Conservation (phyloP, 2,888 invertebrate species). For the Iselma pallidipennis region DNA sequence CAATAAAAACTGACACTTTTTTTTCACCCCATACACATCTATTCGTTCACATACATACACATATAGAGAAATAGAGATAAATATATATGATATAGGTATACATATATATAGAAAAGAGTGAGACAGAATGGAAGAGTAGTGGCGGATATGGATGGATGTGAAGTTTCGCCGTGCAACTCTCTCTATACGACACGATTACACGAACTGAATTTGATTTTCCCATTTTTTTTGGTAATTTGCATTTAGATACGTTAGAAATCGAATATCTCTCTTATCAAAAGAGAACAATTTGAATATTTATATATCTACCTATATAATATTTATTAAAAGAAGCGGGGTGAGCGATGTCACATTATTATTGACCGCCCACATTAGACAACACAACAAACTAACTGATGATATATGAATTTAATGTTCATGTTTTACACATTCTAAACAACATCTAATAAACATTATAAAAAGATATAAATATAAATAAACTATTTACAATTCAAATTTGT, state of each 20-base stretch:
- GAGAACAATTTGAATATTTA: slow-evolving; percentile 23
- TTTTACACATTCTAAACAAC: not conserved
- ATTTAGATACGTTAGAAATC: slow-evolving; percentile 37
- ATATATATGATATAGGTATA: not conserved
- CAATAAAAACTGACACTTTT: slow-evolving; percentile 54
- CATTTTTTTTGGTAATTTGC: slow-evolving; percentile 38
- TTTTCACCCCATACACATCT: slow-evolving; percentile 43
- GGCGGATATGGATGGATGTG: not conserved
- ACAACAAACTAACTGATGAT: not conserved
- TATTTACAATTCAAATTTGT: not conserved
- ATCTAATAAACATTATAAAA: not conserved
- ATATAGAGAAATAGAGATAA: slow-evolving; percentile 24
- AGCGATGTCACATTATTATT: not conserved
- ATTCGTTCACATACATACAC: slow-evolving; percentile 33
- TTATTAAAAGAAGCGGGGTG: not conserved
- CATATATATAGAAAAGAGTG: not conserved
- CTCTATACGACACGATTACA: slow-evolving; percentile 32
- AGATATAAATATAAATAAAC: not conserved
- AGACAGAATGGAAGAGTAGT: not conserved
- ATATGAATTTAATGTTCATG: not conserved
- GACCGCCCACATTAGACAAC: not conserved
- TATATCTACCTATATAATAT: too few species aligned
- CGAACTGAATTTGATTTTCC: slow-evolving; percentile 36
- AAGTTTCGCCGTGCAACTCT: not conserved
- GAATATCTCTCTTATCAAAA: slow-evolving; percentile 16